Base-by-base conservation (phyloP, 2,113 vertebrate species). In the Eulacestoma nigropectus region DNA sequence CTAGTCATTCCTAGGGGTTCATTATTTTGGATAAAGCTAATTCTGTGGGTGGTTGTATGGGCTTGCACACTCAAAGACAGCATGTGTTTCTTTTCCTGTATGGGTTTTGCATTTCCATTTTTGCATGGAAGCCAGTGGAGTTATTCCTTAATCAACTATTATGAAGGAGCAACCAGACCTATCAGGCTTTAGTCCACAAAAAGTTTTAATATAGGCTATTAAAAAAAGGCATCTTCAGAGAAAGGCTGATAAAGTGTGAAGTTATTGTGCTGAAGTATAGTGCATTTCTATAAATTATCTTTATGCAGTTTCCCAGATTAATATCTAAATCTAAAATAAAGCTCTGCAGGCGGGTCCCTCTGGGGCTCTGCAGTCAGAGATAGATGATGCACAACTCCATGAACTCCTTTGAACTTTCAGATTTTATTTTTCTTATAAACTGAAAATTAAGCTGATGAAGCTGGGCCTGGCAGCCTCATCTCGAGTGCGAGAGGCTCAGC, bases 301-400 rank as follows among this genome's bases (percentile, higher is more conserved):
- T 90, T 88, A 90, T 95, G 90, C 82, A 47, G 68, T 91, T 96
- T 96, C 52, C 22, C 39, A 86, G 87, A 94, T 95, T 95, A 95
- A 95, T 91, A 91, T 93, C 94, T 95, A 92, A 87, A 96, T 95
- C 91, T 96, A 63, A 96, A 95, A 84, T 92, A 94, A 96, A 93
- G 72, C 88, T 94, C 74, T 70, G 76, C 86, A 87, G 84, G 77
- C 68, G 0, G 10, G 60, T 92, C 84, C 86, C 95, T 92, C 73
- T 81, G 89, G 91, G 93, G 29, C 73, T 90, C 87, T 73, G 91
- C 87, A 95, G 89, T 84, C 88, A 84, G 90, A 90, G 90, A 92
- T 63, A 88, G 90, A 89, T 82, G 88, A 90, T 91, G 79, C 83
- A 56, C 68, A 93, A 83, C 90, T 96, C 77, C 68, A 7, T 82